Evolutionary conservation across 2,888 invertebrate species (phyloP), one percentile per base, ranked within the genome.

Genomic region (Icerya purchasi): DNA sequence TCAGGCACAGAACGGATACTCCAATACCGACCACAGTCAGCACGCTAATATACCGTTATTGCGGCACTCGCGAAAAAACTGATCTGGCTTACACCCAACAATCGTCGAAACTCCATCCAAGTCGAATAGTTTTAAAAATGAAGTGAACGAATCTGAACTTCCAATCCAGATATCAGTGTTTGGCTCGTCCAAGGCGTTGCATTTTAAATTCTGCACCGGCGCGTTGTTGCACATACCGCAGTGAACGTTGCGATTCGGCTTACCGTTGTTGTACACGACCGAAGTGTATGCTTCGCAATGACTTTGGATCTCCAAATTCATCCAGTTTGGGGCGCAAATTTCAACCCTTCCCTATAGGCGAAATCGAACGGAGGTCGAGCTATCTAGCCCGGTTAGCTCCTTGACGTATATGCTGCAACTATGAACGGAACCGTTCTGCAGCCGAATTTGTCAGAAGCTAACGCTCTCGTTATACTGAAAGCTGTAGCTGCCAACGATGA

Each of bases 181-280:
- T 19, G 10, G 2, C 14, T 50, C 18, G n/a, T 10, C 50, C 14
- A 21, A 1, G 23, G 2, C 50, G 21, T 22, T 20, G 56, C 68
- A 66, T 23, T 61, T 57, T 1, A 68, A 62, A 24, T 64, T 61
- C 21, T 72, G 70, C 2, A 69, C 65, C n/a, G 68, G 66, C 20
- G 70, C 69, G 51, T 70, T 67, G 65, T 74, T 73, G 65, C 75
- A 75, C 50, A 72, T 66, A 22, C 74, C 75, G 64, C 75, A 75
- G 63, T 75, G 74, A 1, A 70, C 68, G 64, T 75, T 75, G 58
- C 72, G 67, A 65, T 70, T 74, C 2, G 69, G 68, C 18, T 66
- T 65, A 36, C 36, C 36, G 36, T 14, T 23, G 20, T 14, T 65
- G 66, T 72, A 74, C 18, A 73, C 70, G 20, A 70, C 66, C 2